Evolutionary conservation across 92 coral and sea anemone species (phyloP).

Genomic region (Umimayanthus kanabou): DNA sequence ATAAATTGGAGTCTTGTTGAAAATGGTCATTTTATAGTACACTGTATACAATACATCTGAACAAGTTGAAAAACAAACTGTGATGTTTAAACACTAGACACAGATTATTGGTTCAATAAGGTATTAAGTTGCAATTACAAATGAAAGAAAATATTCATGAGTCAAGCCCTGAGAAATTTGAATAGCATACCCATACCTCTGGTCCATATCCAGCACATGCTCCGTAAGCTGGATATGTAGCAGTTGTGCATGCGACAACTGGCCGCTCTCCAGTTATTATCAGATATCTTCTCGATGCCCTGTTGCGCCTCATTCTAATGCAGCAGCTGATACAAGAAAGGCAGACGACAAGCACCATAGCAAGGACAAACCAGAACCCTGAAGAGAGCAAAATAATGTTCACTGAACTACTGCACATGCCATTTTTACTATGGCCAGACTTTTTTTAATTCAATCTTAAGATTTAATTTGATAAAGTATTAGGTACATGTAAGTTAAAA

Average conservation of each 20-base stretch:
- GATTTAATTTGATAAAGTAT: too few species aligned
- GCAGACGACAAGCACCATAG: background rate
- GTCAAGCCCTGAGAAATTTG: background rate
- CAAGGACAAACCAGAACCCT: constrained; percentile 37
- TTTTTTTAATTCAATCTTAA: too few species aligned
- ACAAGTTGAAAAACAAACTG: too few species aligned
- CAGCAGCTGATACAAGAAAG: constrained; percentile 23
- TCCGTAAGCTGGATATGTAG: constrained; percentile 36
- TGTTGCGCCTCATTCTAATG: constrained; percentile 1
- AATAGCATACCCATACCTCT: constrained; percentile 3
- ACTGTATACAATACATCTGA: too few species aligned
- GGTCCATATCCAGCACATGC: background rate
- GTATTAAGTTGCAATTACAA: background rate
- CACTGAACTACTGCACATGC: too few species aligned
- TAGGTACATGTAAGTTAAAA: too few species aligned
- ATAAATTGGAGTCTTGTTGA: too few species aligned
- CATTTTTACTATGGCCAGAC: too few species aligned
- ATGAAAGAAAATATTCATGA: background rate
- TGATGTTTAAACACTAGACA: too few species aligned
- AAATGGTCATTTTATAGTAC: too few species aligned
- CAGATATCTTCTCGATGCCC: background rate
- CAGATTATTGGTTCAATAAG: too few species aligned
- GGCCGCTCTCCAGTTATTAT: constrained; percentile 36
- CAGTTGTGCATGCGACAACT: background rate
- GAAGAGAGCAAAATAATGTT: background rate